These are phyloP conservation scores for Gobiocypris rarus DNA, from an alignment of 2,113 vertebrate species.

Conservation along the genomic window DNA sequence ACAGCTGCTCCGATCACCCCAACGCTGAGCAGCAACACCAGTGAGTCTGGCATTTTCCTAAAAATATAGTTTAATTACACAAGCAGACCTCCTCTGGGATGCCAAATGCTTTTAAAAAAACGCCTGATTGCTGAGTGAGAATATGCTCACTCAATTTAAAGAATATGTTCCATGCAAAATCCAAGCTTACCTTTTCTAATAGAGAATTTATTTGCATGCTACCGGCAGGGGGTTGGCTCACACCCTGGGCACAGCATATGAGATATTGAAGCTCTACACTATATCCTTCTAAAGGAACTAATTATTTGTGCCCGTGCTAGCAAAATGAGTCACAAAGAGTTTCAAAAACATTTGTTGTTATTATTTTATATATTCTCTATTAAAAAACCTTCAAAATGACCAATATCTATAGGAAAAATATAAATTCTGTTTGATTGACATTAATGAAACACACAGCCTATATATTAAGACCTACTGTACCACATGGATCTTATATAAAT, in stretches of 20 bases:
- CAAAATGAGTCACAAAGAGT: too few relatives aligned
- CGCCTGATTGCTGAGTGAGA: constrained; percentile 64
- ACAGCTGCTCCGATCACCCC: constrained; percentile 72
- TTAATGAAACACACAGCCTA: too few relatives aligned
- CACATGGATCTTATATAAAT: too few relatives aligned
- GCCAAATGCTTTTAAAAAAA: constrained; percentile 67
- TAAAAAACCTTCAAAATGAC: too few relatives aligned
- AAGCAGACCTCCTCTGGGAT: constrained; percentile 64
- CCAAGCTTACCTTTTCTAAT: not conserved
- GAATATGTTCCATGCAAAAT: constrained; percentile 20
- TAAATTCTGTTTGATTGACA: too few relatives aligned
- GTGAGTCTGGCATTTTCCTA: constrained; percentile 63
- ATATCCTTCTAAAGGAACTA: too few relatives aligned
- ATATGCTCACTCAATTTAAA: constrained; percentile 56
- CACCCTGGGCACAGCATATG: constrained; percentile 8
- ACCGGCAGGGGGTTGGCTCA: not conserved
- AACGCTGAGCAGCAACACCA: constrained; percentile 64
- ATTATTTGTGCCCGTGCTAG: too few relatives aligned
- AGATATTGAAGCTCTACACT: constrained; percentile 22
- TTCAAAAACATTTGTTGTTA: too few relatives aligned
- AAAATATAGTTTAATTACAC: constrained; percentile 72
- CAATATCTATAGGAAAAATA: too few relatives aligned
- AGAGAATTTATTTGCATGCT: not conserved
- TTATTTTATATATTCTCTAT: too few relatives aligned
- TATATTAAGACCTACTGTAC: too few relatives aligned